These are phyloP conservation scores for Cynoglossus semilaevis DNA, from an alignment of 2,113 vertebrate genomes.

Conservation along the genomic window DNA sequence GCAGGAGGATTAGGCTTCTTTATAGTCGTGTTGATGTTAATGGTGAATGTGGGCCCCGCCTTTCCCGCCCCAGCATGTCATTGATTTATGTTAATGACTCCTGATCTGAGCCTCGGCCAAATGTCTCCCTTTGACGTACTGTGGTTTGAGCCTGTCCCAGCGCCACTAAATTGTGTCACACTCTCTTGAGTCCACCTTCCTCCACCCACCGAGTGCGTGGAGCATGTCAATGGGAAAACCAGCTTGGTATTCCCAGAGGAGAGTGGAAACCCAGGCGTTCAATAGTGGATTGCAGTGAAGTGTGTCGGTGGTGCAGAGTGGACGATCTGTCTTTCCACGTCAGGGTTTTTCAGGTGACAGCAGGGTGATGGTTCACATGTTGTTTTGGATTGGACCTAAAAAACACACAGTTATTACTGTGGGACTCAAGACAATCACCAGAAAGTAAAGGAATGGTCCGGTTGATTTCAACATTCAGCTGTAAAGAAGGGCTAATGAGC, in stretches of 20 bases:
- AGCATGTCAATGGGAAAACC: slow-evolving; percentile 57
- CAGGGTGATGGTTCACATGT: slow-evolving; percentile 11
- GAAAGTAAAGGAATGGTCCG: no score
- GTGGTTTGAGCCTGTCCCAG: slow-evolving; percentile 40
- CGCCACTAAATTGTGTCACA: slow-evolving; percentile 48
- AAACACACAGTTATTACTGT: neutral
- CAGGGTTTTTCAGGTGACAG: slow-evolving; percentile 5
- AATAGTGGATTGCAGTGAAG: slow-evolving; percentile 39
- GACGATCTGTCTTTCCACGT: slow-evolving; percentile 31
- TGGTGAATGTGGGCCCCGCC: slow-evolving; percentile 16
- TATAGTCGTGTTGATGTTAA: neutral
- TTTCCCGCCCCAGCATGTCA: slow-evolving; percentile 34
- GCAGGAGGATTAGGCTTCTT: neutral
- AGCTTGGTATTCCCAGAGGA: slow-evolving; percentile 54
- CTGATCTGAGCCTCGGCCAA: slow-evolving; percentile 16
- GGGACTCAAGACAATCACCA: no score
- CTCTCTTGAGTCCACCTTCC: slow-evolving; percentile 23
- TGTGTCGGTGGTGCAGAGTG: slow-evolving; percentile 22
- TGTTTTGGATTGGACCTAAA: neutral
- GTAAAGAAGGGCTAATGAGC: no score
- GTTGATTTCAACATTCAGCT: no score
- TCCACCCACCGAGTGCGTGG: slow-evolving; percentile 22
- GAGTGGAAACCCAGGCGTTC: slow-evolving; percentile 44
- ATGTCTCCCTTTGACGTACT: slow-evolving; percentile 41
- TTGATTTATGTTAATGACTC: slow-evolving; percentile 70